phyloP scores from a whole-genome alignment of 2,113 vertebrate genomes.

The Antigone vipio region DNA sequence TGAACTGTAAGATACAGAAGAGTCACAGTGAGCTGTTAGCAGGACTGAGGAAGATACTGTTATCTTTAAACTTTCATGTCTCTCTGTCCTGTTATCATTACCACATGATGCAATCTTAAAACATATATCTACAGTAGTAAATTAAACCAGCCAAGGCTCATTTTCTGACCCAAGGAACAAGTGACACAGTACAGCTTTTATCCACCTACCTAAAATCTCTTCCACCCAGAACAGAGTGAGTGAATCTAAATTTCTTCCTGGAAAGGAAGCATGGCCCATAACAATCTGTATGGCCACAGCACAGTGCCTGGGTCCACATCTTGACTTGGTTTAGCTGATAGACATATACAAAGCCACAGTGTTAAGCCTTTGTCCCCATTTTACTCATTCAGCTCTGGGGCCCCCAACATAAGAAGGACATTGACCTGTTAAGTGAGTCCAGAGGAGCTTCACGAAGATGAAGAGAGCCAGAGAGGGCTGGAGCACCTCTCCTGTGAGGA shows the following conservation, averaged over 20 bases:
- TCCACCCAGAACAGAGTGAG: not conserved
- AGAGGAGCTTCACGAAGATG: too few relatives aligned
- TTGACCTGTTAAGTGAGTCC: too few relatives aligned
- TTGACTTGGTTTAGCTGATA: not conserved
- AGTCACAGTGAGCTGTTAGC: not conserved
- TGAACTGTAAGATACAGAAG: not conserved
- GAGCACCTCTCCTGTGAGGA: too few relatives aligned
- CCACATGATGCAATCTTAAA: slow-evolving; percentile 21
- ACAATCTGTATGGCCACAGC: not conserved
- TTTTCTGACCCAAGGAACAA: slow-evolving; percentile 24
- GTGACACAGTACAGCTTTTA: not conserved
- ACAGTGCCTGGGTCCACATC: not conserved
- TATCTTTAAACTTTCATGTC: slow-evolving; percentile 46
- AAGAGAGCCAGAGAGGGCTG: too few relatives aligned
- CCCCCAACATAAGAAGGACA: too few relatives aligned
- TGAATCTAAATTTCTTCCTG: not conserved
- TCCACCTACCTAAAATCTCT: not conserved
- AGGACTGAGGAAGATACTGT: not conserved
- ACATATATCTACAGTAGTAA: slow-evolving; percentile 18
- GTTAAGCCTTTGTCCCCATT: not conserved
- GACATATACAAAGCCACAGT: not conserved
- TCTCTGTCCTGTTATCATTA: slow-evolving; percentile 19
- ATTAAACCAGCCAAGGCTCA: slow-evolving; percentile 28
- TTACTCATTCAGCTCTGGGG: too few relatives aligned
- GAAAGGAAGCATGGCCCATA: not conserved